Percentiles rank a stretch among this genome's conserved stretches.
These are phyloP conservation scores for Cheilosia grossa DNA, from an alignment of 2,888 invertebrate species.

Conservation along the genomic window DNA sequence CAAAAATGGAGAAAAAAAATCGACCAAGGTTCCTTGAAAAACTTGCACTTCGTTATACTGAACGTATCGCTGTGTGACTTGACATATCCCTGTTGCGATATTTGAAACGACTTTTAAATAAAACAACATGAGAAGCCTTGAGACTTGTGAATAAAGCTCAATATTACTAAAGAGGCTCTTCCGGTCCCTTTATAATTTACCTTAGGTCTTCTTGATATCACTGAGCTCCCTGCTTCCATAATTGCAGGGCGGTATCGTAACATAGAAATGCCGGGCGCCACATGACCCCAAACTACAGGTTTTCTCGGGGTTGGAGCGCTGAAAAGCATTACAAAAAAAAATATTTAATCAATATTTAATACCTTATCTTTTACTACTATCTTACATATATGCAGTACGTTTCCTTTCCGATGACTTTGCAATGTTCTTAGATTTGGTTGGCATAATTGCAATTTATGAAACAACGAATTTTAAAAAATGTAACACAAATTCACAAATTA, in stretches of 20 bases:
- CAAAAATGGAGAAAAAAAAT: no score
- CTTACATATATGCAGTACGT: conserved; percentile 23
- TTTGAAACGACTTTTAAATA: no score
- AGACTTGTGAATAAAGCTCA: no score
- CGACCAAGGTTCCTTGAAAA: no score
- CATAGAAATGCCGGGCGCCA: conserved; percentile 30
- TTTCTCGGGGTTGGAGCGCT: conserved; percentile 55
- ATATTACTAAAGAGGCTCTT: neutral
- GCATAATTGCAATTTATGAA: conserved; percentile 10
- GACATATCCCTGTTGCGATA: no score
- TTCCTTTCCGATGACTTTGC: neutral
- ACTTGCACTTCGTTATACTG: neutral
- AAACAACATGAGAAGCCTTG: neutral
- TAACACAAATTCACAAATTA: neutral
- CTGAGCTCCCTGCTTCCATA: conserved; percentile 1
- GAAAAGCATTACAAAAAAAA: neutral
- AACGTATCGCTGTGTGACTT: neutral
- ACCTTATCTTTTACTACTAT: neutral
- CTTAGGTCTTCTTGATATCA: conserved; percentile 29
- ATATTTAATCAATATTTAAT: neutral
- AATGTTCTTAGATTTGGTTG: conserved; percentile 6
- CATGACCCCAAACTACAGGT: conserved; percentile 37
- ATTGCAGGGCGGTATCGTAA: conserved; percentile 26
- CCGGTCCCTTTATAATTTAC: neutral
- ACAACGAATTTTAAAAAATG: neutral